These are phyloP conservation scores for Drosophila kanekoi DNA, from an alignment of 2,888 invertebrate species.

Conservation along the genomic window DNA sequence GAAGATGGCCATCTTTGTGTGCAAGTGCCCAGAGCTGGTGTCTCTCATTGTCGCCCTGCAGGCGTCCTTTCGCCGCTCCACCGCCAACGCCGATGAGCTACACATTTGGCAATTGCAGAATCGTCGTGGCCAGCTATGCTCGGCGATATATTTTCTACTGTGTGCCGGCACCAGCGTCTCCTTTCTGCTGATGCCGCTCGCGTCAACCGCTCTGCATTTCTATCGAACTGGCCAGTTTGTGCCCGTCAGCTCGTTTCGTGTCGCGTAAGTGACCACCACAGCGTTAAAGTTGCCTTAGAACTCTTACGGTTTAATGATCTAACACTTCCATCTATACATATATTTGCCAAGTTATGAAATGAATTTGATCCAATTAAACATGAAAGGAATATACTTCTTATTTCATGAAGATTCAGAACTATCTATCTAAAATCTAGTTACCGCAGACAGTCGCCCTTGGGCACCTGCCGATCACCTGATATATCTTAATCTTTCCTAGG, in stretches of 20 bases:
- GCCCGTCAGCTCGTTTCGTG: conserved; percentile 54
- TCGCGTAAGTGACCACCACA: conserved; percentile 31
- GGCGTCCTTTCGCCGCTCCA: conserved; percentile 14
- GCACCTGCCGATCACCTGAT: background rate
- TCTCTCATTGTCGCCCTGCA: conserved; percentile 35
- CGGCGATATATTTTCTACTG: conserved; percentile 51
- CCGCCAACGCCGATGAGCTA: background rate
- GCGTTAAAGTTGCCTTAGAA: too few species aligned
- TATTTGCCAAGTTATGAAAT: too few species aligned
- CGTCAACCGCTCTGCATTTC: conserved; percentile 37
- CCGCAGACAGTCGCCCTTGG: too few species aligned
- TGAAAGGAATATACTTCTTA: too few species aligned
- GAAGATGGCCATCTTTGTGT: conserved; percentile 52
- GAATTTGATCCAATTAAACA: too few species aligned
- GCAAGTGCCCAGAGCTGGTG: conserved; percentile 35
- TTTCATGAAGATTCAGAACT: too few species aligned
- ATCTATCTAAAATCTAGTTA: too few species aligned
- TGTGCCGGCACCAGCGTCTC: conserved; percentile 61
- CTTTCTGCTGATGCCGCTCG: conserved; percentile 50
- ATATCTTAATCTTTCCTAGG: conserved; percentile 8
- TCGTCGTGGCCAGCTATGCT: conserved; percentile 43
- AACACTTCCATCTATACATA: too few species aligned
- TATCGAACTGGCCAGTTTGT: conserved; percentile 33
- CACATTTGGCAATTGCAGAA: conserved; percentile 34
- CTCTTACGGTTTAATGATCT: too few species aligned